Evolutionary conservation across 1,140 invertebrate genomes (phyloP).

Genomic region (Mylabris phalerata): DNA sequence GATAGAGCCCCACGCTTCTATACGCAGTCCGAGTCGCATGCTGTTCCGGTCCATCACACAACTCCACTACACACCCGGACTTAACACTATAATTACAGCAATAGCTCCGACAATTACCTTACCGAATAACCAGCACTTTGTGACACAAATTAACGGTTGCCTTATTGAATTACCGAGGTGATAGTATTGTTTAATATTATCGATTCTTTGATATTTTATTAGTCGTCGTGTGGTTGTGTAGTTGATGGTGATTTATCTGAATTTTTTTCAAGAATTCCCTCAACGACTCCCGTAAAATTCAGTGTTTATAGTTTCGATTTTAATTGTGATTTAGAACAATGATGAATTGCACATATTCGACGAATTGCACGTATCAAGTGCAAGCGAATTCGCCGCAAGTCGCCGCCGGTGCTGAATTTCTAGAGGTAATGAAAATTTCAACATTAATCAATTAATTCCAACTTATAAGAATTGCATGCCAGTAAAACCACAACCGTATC

Average conservation of each 20-base stretch:
- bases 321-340: background rate
- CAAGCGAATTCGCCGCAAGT: conserved; percentile 35
- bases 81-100: conserved; percentile 24
- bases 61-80: background rate
- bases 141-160: conserved; percentile 29
- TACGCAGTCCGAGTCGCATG: conserved; percentile 29
- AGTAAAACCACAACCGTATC: too few species aligned
- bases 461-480: too few species aligned
- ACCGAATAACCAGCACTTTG: conserved; percentile 30
- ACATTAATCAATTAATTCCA: too few species aligned
- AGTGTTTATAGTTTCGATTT: background rate
- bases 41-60: conserved; percentile 32
- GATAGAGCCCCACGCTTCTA: conserved; percentile 18
- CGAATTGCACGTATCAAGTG: conserved; percentile 28
- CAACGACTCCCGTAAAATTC: background rate
- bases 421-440: conserved; percentile 32
- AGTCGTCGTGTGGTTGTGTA: background rate
- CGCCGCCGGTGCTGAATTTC: conserved; percentile 37
- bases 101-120: conserved; percentile 26
- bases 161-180: conserved; percentile 26
- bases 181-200: too few species aligned
- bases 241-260: background rate
- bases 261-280: too few species aligned
- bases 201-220: background rate
- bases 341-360: conserved; percentile 39